These are phyloP conservation scores for Tupaia tana DNA, from an alignment of 2,113 vertebrate species.

Conservation along the genomic window DNA sequence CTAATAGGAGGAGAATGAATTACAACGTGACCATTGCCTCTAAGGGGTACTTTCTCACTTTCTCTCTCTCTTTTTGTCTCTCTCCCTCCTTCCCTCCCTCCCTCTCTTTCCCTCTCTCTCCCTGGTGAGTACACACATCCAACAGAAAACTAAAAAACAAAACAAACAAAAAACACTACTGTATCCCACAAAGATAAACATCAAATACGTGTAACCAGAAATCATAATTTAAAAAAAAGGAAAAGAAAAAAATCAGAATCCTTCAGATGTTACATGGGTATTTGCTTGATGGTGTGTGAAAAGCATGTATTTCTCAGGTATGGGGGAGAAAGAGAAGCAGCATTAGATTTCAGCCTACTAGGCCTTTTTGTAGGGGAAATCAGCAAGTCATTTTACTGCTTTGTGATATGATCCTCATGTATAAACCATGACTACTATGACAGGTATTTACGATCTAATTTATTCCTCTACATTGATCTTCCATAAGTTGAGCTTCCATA, in stretches of 20 bases:
- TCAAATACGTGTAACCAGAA: too few relatives aligned
- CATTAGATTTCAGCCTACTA: neutral
- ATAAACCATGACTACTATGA: neutral
- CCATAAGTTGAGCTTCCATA: conserved; percentile 23
- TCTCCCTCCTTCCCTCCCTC: too few relatives aligned
- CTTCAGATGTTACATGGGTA: neutral
- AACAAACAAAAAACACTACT: too few relatives aligned
- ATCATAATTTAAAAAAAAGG: too few relatives aligned
- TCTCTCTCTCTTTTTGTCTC: too few relatives aligned
- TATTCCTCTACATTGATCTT: conserved; percentile 5
- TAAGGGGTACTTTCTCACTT: too few relatives aligned
- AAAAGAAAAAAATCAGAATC: neutral
- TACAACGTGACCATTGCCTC: too few relatives aligned
- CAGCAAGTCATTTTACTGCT: neutral
- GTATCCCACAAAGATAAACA: too few relatives aligned
- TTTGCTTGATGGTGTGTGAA: conserved; percentile 11
- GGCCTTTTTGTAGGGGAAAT: neutral
- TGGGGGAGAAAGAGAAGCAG: neutral
- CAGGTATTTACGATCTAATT: neutral
- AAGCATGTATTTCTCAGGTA: neutral
- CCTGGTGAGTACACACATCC: too few relatives aligned
- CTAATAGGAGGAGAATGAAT: too few relatives aligned
- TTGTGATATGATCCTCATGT: neutral
- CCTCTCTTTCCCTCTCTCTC: too few relatives aligned
- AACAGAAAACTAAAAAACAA: too few relatives aligned